Conservation (phyloP, 2,888 invertebrate species). For the Drosophila borborema region DNA sequence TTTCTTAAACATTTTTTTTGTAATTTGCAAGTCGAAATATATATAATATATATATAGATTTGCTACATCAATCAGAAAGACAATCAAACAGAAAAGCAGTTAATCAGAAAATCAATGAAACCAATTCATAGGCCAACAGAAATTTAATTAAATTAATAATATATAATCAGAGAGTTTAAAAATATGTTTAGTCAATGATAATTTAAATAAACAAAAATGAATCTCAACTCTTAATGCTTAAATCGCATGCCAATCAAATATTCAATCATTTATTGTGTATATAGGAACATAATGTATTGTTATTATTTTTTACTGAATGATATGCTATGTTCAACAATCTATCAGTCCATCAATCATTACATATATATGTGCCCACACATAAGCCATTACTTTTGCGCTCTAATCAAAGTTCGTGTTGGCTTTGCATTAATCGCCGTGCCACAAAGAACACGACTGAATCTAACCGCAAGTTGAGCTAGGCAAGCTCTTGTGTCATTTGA, state of each 20-base stretch:
- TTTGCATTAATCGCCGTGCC: conserved; percentile 24
- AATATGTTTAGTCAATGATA: too few relatives aligned
- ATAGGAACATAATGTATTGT: too few relatives aligned
- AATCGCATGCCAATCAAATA: too few relatives aligned
- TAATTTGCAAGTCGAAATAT: too few relatives aligned
- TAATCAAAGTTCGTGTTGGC: conserved; percentile 55
- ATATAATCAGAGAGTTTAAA: too few relatives aligned
- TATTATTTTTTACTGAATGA: too few relatives aligned
- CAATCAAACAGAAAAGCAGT: not conserved
- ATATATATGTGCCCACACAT: not conserved
- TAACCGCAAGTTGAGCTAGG: not conserved
- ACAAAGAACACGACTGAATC: not conserved
- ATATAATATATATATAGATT: too few relatives aligned
- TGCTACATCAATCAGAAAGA: not conserved
- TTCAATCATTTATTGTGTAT: not conserved
- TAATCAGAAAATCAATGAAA: not conserved
- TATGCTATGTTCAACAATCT: not conserved
- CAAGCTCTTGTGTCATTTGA: conserved; percentile 2
- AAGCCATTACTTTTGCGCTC: conserved; percentile 33
- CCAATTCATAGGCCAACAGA: too few relatives aligned
- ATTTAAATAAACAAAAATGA: too few relatives aligned
- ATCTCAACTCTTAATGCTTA: too few relatives aligned
- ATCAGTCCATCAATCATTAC: not conserved
- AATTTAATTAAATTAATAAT: too few relatives aligned
- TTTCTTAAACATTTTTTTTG: too few relatives aligned